Base-by-base conservation (phyloP, 64 coral and sea anemone genomes). In the Porites australiensis region DNA sequence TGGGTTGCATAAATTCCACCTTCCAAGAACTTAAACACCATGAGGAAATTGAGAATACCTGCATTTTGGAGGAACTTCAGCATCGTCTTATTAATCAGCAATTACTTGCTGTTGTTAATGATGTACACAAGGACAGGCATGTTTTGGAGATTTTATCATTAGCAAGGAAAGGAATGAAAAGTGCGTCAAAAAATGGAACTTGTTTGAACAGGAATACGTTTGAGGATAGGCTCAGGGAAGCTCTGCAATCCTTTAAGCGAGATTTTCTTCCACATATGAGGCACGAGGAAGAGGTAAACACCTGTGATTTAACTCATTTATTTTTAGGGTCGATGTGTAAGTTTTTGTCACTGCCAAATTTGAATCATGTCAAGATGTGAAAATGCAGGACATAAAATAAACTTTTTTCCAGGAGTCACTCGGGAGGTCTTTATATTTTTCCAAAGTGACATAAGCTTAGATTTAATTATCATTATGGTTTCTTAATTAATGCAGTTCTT, bases 261-360 rank as follows among this genome's bases (percentile, higher is more conserved):
- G 97, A 98, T 85, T 95, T 96, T 58, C 82, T 98, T 50, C 97
- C 97, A 62, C 97, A 98, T 77, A 98, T 98, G 97, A 98, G 87
- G 48, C 94, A 98, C 59, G 97, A 98, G 50, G 97, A 98, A 70
- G 97, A 98, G 88, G 97, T 98, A 64, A 70, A 13, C 54, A 57
- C 13, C 14, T 37, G 7, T 4, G 79, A 44, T 14, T 63, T 2
- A 78, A 79, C 5, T 79, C 27, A 37, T 37, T 37, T 37, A 37
- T 37, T 37, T 37, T 37, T 37, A 37, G 27, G 27, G 27, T 37
- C 27, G 27, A 37, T 37, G 27, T 37, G 27, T 37, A 37, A 37
- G 27, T 37, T 37, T 37, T 37, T 37, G 27, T 37, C 27, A 37
- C 27, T 37, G 27, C 27, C 27, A 37, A 37, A 37, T 37, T 37